Evolutionary conservation across 2,797 vertebrate species (phyloP), one percentile per base, ranked within the genome.

Genomic region (Meda fulgida): DNA sequence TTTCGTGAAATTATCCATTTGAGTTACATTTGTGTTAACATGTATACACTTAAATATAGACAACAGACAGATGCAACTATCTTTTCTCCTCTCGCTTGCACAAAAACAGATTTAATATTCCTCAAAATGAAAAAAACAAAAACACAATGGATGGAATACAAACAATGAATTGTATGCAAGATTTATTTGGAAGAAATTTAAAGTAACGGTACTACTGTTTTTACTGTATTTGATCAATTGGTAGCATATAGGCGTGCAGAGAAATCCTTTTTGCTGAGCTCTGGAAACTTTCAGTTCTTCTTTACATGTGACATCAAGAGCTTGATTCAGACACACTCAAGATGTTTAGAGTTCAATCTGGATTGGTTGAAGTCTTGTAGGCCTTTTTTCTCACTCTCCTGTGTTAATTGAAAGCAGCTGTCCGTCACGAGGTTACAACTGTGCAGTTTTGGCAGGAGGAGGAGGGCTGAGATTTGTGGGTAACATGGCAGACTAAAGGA

Each of bases 321-420:
- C 81, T 89, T 63, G 80, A 51, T 70, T 40, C 7, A 78, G 63
- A 77, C 85, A 85, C 69, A 46, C 46, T 76, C 89, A 90, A 70
- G 70, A 88, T 86, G 69, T 79, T 79, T 86, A 40, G 66, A 90
- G 85, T 89, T 86, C 60, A 80, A 43, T 85, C 82, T 87, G 90
- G 65, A 84, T 86, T 87, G 80, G 80, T 86, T 89, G 60, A 78
- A 86, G 65, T 21, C 76, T 85, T 83, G 73, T 83, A 84, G 76
- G 67, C 72, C 73, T 65, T 81, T 84, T 88, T 77, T 79, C 84
- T 79, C 69, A 73, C 81, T 71, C 80, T 87, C 81, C 81, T 90
- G 89, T 92, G 93, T 91, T 95, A 95, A 95, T 94, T 94, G 93
- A 92, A 94, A 94, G 92, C 95, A 96, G 95, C 93, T 93, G 93